Evolutionary conservation across 2,113 vertebrate species (phyloP), one percentile per base, ranked within the genome.

Genomic region (Pterophyllum scalare): DNA sequence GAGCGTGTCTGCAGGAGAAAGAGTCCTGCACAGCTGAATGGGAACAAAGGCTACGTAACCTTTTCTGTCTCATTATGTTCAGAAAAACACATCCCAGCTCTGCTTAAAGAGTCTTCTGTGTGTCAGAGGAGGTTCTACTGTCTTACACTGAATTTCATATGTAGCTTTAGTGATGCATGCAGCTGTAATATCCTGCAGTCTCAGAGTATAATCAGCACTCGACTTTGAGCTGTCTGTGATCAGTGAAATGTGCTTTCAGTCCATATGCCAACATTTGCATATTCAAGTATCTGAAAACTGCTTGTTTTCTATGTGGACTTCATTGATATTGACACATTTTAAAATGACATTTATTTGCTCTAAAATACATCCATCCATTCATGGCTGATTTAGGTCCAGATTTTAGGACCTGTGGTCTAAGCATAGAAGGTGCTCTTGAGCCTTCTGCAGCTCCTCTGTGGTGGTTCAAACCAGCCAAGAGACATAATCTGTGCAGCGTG

Each of bases 11-110:
- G 35, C 10, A 38, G 70, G 35, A 35, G 60, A 77, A 64, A 33
- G 79, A 62, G 75, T 89, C 40, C 12, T 22, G 40, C 40, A 49
- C 40, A 28, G 62, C 77, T 65, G 11, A n/a, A 2, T 49, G 80
- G 3, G 57, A 77, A 83, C 64, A 80, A 86, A 77, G 35, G 62
- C 54, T 60, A 40, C 72, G 83, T 80, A 87, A 87, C 82, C 80
- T 87, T 85, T 83, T 57, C 85, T 65, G 65, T 24, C 58, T 74
- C 49, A 77, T 80, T 56, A 79, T 81, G 60, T 52, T 38, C 35
- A 10, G 64, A 58, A 33, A 35, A 82, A 70, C 79, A 67, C 38
- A 49, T 64, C 74, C 57, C 28, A 62, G 20, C 77, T 0, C 46
- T 20, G 8, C 13, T 70, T 49, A 26, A 12, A 49, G 64, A 38